Percentiles rank a stretch among this genome's conserved stretches.
These are phyloP conservation scores for Linurgus olivaceus DNA, from an alignment of 2,797 vertebrate genomes.

Conservation along the genomic window DNA sequence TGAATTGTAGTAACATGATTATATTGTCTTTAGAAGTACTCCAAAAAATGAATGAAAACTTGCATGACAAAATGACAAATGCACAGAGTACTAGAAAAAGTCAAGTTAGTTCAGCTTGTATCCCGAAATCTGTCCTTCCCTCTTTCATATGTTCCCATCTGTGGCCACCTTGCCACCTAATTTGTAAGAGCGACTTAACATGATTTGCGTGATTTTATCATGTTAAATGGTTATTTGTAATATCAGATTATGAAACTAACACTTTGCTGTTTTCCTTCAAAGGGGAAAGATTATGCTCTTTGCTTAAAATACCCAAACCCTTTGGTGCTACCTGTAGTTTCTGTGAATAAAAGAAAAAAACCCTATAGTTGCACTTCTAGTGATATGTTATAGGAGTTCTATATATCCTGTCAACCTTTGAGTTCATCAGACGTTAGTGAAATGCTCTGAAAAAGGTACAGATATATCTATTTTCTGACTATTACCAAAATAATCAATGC, in stretches of 20 bases:
- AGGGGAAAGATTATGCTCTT: background rate
- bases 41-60: background rate
- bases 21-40: background rate
- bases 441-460: background rate
- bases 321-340: background rate
- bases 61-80: background rate
- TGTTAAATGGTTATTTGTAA: background rate
- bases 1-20: background rate
- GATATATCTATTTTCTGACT: background rate
- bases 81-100: background rate
- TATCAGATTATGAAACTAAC: background rate
- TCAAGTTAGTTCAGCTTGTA: background rate
- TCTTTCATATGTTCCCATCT: background rate
- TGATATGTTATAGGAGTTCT: background rate
- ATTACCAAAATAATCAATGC: background rate
- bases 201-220: background rate
- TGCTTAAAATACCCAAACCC: background rate
- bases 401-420: background rate
- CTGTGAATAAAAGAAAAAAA: background rate
- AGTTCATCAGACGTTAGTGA: background rate
- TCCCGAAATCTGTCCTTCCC: background rate
- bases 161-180: background rate
- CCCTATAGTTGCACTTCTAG: background rate
- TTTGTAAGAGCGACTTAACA: background rate
- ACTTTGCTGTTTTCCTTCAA: background rate